Base-by-base conservation (phyloP, 2,113 vertebrate genomes). In the Antennarius striatus region DNA sequence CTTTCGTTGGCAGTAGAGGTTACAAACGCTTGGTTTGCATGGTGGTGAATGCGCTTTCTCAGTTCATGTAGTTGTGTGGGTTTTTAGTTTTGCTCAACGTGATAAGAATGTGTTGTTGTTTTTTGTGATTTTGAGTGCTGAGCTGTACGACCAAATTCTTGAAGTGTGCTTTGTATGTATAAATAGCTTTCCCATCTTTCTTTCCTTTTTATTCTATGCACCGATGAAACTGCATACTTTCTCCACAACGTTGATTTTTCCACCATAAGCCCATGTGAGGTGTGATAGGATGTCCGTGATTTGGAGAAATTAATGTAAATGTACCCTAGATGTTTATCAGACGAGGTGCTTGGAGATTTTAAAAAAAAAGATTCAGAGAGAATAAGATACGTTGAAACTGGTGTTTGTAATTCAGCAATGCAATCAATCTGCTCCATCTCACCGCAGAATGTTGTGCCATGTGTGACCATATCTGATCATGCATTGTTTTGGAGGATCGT, bases 141-240 rank as follows among this genome's bases (percentile, higher is more conserved):
- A 87, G 85, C 85, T 87, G 79, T 71, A 80, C 39, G 68, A 89
- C 87, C 84, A 88, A 90, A 89, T 83, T 70, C 57, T 72, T 66
- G 22, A 76, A 68, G 59, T 68, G 69, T 73, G 72, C 79, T 47
- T 77, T 54, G 63, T 83, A 59, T 70, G 10, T 61, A 29, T 71
- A 78, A 69, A 54, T 66, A 54, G 63, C 43, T 75, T 89, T 77
- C 61, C 63, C 56, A 60, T 43, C 32, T 56, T 72, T 57, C 36
- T 53, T 68, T 71, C 61, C 54, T 79, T 75, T 79, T 49, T 45
- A 80, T 75, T 84, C 80, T 87, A 81, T 88, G 83, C 83, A 86
- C 77, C 80, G 53, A 53, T 86, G 60, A 70, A 66, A 77, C 58
- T 57, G 72, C 57, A 57, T 32, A 64, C 32, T 53, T 56, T 39